Evolutionary conservation across 2,797 vertebrate species (phyloP).

Genomic region (Sebastes cheni): DNA sequence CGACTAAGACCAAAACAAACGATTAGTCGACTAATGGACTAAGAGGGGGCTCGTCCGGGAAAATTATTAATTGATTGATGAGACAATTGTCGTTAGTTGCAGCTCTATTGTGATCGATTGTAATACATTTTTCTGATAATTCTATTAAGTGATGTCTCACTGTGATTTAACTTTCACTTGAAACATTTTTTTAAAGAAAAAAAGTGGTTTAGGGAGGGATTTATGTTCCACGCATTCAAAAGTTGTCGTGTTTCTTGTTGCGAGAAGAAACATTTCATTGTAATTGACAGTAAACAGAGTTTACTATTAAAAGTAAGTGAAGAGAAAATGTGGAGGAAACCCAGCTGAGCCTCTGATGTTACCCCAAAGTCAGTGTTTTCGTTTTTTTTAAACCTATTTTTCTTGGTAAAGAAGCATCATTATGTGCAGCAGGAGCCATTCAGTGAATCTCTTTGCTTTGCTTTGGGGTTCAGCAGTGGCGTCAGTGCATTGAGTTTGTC

Average conservation of each 20-base stretch:
- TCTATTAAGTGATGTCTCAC: background rate
- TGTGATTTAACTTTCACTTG: too few relatives aligned
- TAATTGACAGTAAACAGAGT: background rate
- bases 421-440: background rate
- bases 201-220: background rate
- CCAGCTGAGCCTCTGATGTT: background rate
- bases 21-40: too few relatives aligned
- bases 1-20: too few relatives aligned
- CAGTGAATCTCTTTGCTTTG: background rate
- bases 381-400: background rate
- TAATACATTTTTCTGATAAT: background rate
- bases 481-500: conserved; percentile 50
- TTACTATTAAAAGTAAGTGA: background rate
- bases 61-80: background rate
- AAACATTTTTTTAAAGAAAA: background rate
- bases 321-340: background rate
- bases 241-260: background rate
- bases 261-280: background rate
- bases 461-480: conserved; percentile 36
- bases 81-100: background rate
- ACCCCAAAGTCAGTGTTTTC: too few relatives aligned
- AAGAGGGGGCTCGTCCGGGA: too few relatives aligned
- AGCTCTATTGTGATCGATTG: background rate
- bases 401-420: background rate
- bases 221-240: background rate